These are phyloP conservation scores for Buceros bicornis DNA, from an alignment of 2,797 vertebrate genomes.

Conservation along the genomic window DNA sequence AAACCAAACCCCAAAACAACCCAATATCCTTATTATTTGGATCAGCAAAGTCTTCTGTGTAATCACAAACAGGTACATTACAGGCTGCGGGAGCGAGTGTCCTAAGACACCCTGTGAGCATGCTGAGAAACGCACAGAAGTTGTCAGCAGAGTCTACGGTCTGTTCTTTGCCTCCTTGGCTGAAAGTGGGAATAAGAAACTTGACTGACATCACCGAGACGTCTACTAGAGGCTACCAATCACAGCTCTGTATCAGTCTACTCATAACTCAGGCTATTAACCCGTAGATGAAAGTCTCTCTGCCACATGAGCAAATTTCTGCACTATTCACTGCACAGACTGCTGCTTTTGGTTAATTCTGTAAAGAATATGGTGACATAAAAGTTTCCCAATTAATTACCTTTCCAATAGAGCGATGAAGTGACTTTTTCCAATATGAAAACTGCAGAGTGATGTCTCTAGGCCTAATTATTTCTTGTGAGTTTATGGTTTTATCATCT, in stretches of 20 bases:
- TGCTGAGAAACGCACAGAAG: neutral
- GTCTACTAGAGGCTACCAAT: neutral
- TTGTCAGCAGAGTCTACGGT: neutral
- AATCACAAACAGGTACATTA: neutral
- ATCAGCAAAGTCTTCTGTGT: neutral
- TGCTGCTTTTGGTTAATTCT: neutral
- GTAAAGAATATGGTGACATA: neutral
- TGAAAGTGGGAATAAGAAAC: neutral
- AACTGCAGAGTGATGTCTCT: neutral
- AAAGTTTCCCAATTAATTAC: slow-evolving; percentile 28
- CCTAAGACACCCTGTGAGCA: accelerated
- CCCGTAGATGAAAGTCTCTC: neutral
- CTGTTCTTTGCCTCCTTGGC: neutral
- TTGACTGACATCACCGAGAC: neutral
- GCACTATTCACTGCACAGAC: neutral
- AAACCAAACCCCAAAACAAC: too few relatives aligned
- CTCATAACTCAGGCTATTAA: neutral
- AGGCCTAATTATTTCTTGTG: neutral
- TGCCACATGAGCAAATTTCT: neutral
- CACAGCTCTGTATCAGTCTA: neutral
- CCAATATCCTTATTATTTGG: neutral
- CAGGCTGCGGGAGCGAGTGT: neutral
- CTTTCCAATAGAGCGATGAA: slow-evolving; percentile 21
- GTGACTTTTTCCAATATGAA: neutral
- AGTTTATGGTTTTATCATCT: neutral